These are phyloP conservation scores for Tetramorium simillimum DNA, from an alignment of 1,140 invertebrate genomes.

Conservation along the genomic window DNA sequence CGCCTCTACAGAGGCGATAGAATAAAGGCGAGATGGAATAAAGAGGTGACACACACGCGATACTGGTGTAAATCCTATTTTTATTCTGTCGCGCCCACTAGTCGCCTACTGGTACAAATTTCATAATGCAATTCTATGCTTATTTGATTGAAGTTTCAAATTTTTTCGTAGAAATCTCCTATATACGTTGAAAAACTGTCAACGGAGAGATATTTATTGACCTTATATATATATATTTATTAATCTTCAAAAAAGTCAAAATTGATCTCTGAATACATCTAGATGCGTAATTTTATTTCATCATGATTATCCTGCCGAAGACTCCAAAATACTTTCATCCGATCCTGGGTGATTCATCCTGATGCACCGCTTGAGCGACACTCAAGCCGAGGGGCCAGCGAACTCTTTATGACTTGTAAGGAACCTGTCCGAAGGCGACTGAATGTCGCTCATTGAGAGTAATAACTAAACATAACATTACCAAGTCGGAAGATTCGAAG, in stretches of 20 bases:
- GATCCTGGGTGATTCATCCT: slow-evolving; percentile 76
- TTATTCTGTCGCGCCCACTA: slow-evolving; percentile 15
- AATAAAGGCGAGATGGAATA: background rate
- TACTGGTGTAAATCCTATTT: background rate
- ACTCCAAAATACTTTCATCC: slow-evolving; percentile 19
- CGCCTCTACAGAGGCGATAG: background rate
- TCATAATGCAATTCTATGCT: background rate
- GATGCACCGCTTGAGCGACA: slow-evolving; percentile 71
- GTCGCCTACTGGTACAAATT: background rate
- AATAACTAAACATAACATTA: slow-evolving; percentile 41
- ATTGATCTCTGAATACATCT: background rate
- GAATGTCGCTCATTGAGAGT: slow-evolving; percentile 57
- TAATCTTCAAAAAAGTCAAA: background rate
- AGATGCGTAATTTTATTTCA: no score
- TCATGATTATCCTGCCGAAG: background rate
- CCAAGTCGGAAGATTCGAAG: background rate
- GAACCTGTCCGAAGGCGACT: slow-evolving; percentile 74
- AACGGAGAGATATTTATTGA: background rate
- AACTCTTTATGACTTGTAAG: slow-evolving; percentile 75
- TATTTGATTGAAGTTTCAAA: background rate
- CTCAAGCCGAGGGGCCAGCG: slow-evolving; percentile 72
- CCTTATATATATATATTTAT: background rate
- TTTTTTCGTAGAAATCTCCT: background rate
- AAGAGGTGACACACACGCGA: background rate
- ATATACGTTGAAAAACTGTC: background rate